Evolutionary conservation across 1,140 invertebrate species (phyloP).

Genomic region (Bombus picipes): DNA sequence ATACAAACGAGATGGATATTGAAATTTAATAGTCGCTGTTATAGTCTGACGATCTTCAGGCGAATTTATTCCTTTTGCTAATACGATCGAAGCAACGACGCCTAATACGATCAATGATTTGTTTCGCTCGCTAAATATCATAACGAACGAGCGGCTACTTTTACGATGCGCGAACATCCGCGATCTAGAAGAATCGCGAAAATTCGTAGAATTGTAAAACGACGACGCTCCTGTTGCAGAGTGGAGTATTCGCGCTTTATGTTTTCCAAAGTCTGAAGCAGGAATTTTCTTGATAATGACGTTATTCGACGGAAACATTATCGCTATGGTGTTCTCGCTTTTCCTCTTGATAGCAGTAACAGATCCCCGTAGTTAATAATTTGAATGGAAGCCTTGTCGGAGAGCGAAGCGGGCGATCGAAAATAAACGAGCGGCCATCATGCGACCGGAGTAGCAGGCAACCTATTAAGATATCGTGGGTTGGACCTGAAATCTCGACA

Average conservation of each 20-base stretch:
- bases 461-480: constrained; percentile 82
- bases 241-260: not conserved
- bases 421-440: constrained; percentile 67
- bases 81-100: not conserved
- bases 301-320: accelerated
- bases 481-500: constrained; percentile 66
- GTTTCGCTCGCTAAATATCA: not conserved
- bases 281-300: not conserved
- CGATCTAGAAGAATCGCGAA: too few species aligned
- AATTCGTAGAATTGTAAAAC: too few species aligned
- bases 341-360: too few species aligned
- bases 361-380: not conserved
- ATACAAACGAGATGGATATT: too few species aligned
- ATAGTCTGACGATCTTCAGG: too few species aligned
- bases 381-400: constrained; percentile 19
- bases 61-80: too few species aligned
- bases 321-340: too few species aligned
- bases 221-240: too few species aligned
- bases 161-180: not conserved
- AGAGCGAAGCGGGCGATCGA: constrained; percentile 21
- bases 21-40: too few species aligned
- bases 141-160: not conserved
- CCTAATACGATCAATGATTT: not conserved
- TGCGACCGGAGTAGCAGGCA: constrained; percentile 60
- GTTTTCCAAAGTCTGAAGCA: not conserved